A percentile compares a stretch with the other conserved stretches of the same genome.
Evolutionary conservation across 2,113 vertebrate species (phyloP).

Genomic region (Coptodon bakossiorum): DNA sequence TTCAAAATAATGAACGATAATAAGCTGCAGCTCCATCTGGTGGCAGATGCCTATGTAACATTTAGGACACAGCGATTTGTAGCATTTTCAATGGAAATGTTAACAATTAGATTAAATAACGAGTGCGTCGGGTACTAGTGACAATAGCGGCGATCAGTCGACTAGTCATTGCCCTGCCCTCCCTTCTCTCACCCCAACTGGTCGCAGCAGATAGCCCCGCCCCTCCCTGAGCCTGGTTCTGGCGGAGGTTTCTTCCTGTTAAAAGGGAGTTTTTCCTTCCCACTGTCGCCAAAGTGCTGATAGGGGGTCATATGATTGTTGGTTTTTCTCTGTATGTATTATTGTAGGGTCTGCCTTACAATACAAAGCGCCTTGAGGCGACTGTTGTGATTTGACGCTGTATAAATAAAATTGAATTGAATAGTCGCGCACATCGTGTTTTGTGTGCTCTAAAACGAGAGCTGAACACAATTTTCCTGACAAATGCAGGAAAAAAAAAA

Average conservation of each 20-base stretch:
- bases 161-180: not conserved
- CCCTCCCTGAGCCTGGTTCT: not conserved
- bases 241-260: fast-evolving
- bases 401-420: not conserved
- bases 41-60: not conserved
- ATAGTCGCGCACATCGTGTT: not conserved
- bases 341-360: fast-evolving
- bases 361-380: fast-evolving
- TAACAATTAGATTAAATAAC: not conserved
- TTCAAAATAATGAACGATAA: not conserved
- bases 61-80: not conserved
- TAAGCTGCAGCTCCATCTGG: not conserved
- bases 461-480: not conserved
- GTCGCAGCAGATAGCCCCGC: not conserved
- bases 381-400: not conserved
- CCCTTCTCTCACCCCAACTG: not conserved
- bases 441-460: not conserved
- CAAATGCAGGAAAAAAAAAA: not conserved
- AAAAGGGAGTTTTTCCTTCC: not conserved
- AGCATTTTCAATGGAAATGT: not conserved
- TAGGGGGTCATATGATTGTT: fast-evolving
- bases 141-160: fast-evolving
- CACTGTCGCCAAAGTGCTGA: not conserved
- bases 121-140: fast-evolving
- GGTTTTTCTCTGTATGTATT: fast-evolving